Evolutionary conservation across 2,797 vertebrate genomes (phyloP).

Genomic region (Morelia viridis): DNA sequence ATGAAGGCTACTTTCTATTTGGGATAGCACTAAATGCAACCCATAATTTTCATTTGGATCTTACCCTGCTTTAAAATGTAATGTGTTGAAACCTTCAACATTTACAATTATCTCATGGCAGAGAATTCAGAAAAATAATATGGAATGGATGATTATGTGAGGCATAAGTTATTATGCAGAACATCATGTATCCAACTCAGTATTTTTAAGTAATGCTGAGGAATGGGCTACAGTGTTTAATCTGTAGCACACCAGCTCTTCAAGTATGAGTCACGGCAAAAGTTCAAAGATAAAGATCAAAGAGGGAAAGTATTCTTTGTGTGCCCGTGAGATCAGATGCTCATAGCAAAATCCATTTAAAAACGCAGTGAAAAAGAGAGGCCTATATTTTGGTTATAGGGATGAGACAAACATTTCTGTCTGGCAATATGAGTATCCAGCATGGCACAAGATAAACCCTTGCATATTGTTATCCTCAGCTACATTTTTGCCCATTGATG

Average conservation of each 20-base stretch:
- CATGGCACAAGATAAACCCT: conserved; percentile 2
- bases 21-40: neutral
- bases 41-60: neutral
- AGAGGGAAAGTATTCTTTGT: conserved; percentile 43
- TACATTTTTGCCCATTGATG: conserved; percentile 9
- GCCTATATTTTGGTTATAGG: conserved; percentile 27
- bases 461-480: neutral
- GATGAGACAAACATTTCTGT: conserved; percentile 32
- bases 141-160: neutral
- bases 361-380: neutral
- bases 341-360: conserved; percentile 26
- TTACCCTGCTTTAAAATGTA: neutral
- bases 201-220: neutral
- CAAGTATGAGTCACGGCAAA: conserved; percentile 42
- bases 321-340: conserved; percentile 24
- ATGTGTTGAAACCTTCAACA: neutral
- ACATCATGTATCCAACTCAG: neutral
- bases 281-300: conserved; percentile 58
- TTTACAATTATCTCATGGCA: neutral
- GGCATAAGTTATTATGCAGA: neutral
- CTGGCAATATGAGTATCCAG: conserved; percentile 7
- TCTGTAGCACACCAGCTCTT: neutral
- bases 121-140: conserved; percentile 1
- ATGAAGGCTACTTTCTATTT: neutral
- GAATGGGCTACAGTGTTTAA: conserved; percentile 16